Evolutionary conservation across 2,113 vertebrate species (phyloP), one percentile per base, ranked within the genome.

Genomic region (Paradisaea rubra): DNA sequence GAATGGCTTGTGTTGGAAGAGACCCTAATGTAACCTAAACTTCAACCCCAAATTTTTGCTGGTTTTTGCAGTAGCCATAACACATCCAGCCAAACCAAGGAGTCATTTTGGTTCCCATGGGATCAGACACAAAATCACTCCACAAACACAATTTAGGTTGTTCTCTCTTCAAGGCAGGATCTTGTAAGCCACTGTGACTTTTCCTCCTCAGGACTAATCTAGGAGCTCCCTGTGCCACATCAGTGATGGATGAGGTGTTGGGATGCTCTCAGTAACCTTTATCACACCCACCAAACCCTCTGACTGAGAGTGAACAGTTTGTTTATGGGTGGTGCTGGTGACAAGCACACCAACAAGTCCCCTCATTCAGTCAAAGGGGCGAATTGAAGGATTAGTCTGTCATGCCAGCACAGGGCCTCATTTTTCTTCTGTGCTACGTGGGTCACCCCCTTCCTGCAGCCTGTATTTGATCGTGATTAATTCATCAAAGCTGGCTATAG

Each of bases 331-430:
- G 95, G 97, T 97, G 97, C 97, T 95, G 97, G 96, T 96, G 97
- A 98, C 98, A 98, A 93, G 97, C 97, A 94, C 97, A 97, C 97
- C 94, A 72, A 85, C 96, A 95, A 95, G 97, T 98, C 97, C 97
- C 97, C 98, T 98, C 94, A 76, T 97, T 97, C 97, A 81, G 95
- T 96, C 97, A 98, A 98, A 99, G 73, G 88, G 98, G 97, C 85
- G 97, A 97, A 97, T 96, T 99, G 99, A 99, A 98, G 98, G 98
- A 99, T 99, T 99, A 97, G 96, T 97, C 98, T 99, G 99, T 99
- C 99, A 99, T 80, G 74, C 68, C 64, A 27, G 97, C 91, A 50
- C 92, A 98, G 99, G 98, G 97, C 96, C 98, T 99, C 99, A 99
- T 99, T 99, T 99, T 99, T 99, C 99, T 99, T 98, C 98, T 81